Percentiles rank a stretch among this genome's conserved stretches.
phyloP scores from a whole-genome alignment of 2,113 vertebrate species.

The Scomber scombrus region DNA sequence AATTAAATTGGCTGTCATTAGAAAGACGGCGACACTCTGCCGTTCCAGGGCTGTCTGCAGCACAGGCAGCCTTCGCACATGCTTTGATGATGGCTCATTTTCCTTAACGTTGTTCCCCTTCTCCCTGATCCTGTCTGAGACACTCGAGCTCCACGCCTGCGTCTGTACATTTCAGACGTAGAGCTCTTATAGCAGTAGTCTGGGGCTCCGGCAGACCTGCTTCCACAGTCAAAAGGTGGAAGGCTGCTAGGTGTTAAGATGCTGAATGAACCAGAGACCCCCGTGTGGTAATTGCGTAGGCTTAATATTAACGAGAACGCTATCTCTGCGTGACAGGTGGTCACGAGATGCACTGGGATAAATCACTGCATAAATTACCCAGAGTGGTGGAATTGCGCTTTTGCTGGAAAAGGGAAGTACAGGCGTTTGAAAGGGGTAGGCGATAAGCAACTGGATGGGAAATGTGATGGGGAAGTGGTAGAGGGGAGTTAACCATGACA shows the following conservation, averaged over 20 bases:
- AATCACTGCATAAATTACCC: conserved; percentile 72
- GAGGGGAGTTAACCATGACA: conserved; percentile 49
- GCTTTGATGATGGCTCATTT: conserved; percentile 66
- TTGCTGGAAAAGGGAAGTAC: conserved; percentile 45
- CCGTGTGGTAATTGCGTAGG: conserved; percentile 71
- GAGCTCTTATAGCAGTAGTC: conserved; percentile 21
- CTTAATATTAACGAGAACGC: conserved; percentile 62
- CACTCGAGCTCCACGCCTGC: conserved; percentile 10
- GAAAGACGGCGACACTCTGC: conserved; percentile 48
- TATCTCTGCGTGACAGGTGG: conserved; percentile 78
- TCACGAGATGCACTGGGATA: conserved; percentile 74
- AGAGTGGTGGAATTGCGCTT: conserved; percentile 53
- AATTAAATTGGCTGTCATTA: conserved; percentile 77
- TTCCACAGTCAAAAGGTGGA: conserved; percentile 50
- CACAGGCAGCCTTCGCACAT: conserved; percentile 38
- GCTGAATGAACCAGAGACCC: conserved; percentile 66
- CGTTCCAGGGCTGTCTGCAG: conserved; percentile 46
- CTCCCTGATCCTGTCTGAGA: conserved; percentile 36
- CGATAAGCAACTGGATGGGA: conserved; percentile 68
- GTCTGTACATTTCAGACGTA: conserved; percentile 24
- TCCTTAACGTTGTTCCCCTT: conserved; percentile 22
- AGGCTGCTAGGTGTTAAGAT: conserved; percentile 53
- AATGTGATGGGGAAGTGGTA: conserved; percentile 47
- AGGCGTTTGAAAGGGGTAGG: conserved; percentile 21
- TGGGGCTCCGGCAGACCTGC: conserved; percentile 22